A percentile compares a stretch with the other conserved stretches of the same genome.
These are phyloP conservation scores for Dipodomys spectabilis DNA, from an alignment of 2,113 vertebrate genomes.

Conservation along the genomic window DNA sequence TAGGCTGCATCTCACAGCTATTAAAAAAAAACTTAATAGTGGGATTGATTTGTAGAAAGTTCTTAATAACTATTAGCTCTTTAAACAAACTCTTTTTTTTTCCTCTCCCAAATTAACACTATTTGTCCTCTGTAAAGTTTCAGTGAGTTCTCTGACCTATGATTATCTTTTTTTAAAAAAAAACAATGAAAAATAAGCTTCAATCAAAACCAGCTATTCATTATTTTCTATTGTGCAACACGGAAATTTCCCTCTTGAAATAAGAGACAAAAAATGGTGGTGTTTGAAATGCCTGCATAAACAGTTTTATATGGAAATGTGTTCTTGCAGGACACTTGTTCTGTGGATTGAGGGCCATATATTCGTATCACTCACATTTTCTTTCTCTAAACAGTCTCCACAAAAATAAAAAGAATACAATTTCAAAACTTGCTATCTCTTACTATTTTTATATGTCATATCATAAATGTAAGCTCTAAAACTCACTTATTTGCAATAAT, in stretches of 20 bases:
- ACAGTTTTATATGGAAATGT: background rate
- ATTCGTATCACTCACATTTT: constrained; percentile 31
- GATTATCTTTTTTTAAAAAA: background rate
- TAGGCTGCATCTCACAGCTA: background rate
- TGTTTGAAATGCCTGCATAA: constrained; percentile 3
- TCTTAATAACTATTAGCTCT: background rate
- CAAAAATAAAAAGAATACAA: constrained; percentile 52
- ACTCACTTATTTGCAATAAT: background rate
- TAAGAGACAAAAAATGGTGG: constrained; percentile 5
- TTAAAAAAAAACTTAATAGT: background rate
- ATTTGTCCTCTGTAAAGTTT: constrained; percentile 1
- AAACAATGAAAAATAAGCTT: constrained; percentile 31
- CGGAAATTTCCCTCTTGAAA: constrained; percentile 3
- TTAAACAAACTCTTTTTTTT: background rate
- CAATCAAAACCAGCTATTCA: constrained; percentile 34
- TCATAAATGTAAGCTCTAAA: constrained; percentile 26
- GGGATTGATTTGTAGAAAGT: background rate
- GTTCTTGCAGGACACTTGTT: background rate
- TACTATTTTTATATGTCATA: constrained; percentile 38
- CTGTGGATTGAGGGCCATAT: background rate
- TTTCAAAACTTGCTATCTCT: constrained; percentile 47
- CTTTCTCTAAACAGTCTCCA: constrained; percentile 59
- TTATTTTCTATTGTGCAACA: constrained; percentile 32
- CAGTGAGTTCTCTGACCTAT: constrained; percentile 28
- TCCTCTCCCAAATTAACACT: constrained; percentile 33